Conservation (phyloP, 37 sponge, comb jelly and placozoan genomes). For the Beroe ovata region DNA sequence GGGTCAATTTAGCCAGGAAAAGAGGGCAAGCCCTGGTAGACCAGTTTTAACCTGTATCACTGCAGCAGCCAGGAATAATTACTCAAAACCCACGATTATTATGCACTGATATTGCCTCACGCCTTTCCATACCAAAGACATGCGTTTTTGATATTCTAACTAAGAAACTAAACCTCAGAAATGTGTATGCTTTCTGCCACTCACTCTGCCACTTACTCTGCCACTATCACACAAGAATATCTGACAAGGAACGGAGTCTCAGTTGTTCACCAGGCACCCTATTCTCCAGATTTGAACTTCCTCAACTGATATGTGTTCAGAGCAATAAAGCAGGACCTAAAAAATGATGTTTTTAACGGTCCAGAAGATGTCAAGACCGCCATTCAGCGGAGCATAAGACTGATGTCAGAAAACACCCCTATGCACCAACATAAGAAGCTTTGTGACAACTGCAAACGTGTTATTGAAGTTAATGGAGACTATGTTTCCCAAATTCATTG, state of each 20-base stretch:
- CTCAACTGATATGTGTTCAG: not conserved
- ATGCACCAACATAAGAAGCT: not conserved
- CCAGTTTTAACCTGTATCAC: not conserved
- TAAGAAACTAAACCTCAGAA: not conserved
- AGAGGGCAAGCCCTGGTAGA: not conserved
- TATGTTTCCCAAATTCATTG: no score
- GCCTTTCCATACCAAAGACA: no score
- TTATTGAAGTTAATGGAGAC: not conserved
- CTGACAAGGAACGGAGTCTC: not conserved
- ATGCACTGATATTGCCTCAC: no score
- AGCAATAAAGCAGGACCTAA: not conserved
- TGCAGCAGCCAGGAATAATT: not conserved
- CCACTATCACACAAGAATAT: not conserved
- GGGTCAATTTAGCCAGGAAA: not conserved
- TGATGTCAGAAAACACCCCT: no score
- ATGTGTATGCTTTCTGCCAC: not conserved
- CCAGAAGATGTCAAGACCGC: no score
- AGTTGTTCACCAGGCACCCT: slow-evolving; percentile 13
- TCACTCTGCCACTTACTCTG: not conserved
- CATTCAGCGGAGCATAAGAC: no score
- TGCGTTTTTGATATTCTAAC: no score
- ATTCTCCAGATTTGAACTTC: not conserved
- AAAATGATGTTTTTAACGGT: not conserved
- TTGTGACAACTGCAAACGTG: not conserved
- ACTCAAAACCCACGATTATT: not conserved